Base-by-base conservation (phyloP, 1,140 invertebrate species). In the Bilobella aurantiaca region DNA sequence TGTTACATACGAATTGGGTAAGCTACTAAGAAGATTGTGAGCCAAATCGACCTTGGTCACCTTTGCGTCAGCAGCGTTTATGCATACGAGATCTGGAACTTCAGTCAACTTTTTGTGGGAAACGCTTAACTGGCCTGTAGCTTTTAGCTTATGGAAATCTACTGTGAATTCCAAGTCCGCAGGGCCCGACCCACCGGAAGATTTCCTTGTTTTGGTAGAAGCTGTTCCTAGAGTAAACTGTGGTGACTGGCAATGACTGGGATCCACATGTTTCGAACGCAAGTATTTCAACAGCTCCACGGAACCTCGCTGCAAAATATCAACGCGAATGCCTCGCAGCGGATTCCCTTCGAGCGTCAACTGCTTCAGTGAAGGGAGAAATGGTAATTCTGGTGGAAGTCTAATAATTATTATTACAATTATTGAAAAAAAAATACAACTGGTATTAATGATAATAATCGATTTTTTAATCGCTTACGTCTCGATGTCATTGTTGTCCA, bases 281-380 rank as follows among this genome's bases (percentile, higher is more conserved):
- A 96, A 78, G 75, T 87, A 87, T 74, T 87, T 87, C 70, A 94
- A 81, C 71, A 95, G 84, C 63, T 89, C 81, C 37, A 82, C 78
- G 1, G 91, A 93, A 5, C 92, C 91, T 63, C 88, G 85, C 76
- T 86, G 81, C 47, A 91, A 79, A 49, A 92, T 85, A 75, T 91
- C 89, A 58, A 85, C 80, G 60, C 89, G 78, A 37, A 91, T 83
- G 27, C 84, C 84, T 72, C 85, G 82, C 67, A 94, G 79, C 69
- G 88, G 87, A 79, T 96, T 96, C 0, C 91, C 93, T 59, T 93
- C 88, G 47, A 95, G 80, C 65, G 85, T 83, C 46, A 96, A 81
- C 63, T 86, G 86, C 71, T 90, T 90, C 42, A 96, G 77, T 75
- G 92, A 87, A 0, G 86, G 85, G 69, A 95, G 79, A 8, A 86